Evolutionary conservation across 2,888 invertebrate species (phyloP).

Genomic region (Acronicta aceris): DNA sequence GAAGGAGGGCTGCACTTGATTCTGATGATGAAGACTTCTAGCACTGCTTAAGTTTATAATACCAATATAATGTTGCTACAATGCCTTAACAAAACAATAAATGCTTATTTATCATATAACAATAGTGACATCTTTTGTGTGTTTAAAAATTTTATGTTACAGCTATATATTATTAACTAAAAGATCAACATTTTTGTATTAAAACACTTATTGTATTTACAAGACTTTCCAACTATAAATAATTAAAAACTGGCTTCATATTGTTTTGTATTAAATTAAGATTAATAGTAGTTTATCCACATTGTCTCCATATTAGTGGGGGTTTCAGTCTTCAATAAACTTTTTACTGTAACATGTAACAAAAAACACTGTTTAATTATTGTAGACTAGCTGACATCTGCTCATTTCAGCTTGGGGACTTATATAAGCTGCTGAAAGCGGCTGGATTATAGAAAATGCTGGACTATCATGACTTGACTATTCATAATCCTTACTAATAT

Average conservation of each 20-base stretch:
- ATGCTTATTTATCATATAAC: conserved; percentile 52
- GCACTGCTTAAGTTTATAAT: conserved; percentile 54
- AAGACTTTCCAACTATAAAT: neutral
- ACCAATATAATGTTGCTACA: conserved; percentile 30
- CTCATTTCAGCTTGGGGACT: neutral
- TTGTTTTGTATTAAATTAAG: no score
- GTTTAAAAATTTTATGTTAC: no score
- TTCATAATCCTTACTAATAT: no score
- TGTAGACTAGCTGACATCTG: no score
- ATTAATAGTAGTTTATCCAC: no score
- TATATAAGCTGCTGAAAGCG: neutral
- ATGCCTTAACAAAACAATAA: conserved; percentile 57
- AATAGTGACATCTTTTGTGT: conserved; percentile 21
- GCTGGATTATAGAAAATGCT: neutral
- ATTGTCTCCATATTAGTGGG: no score
- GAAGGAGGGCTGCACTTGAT: conserved; percentile 96
- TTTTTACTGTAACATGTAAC: no score
- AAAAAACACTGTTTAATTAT: no score
- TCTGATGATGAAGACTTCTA: conserved; percentile 93
- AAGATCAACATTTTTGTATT: neutral
- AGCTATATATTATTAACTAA: no score
- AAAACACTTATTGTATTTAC: neutral
- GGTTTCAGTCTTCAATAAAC: no score
- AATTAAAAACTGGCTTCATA: neutral
- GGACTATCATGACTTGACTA: no score